Evolutionary conservation across 2,113 vertebrate species (phyloP).

Genomic region (Lepisosteus osseus): DNA sequence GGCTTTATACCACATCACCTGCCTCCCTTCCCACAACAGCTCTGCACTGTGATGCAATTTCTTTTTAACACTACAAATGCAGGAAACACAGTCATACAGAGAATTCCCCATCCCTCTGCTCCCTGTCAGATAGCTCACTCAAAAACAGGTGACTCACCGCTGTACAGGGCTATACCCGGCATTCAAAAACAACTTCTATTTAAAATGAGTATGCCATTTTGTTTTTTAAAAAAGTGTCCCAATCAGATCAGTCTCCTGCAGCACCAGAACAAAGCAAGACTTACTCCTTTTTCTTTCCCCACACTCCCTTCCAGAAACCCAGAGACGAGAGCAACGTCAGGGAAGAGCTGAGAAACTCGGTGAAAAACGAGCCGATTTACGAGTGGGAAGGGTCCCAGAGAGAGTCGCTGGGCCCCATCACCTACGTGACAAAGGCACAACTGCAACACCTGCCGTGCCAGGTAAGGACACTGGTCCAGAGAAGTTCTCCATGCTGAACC

Average conservation of each 20-base stretch:
- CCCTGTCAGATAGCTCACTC: too few species aligned
- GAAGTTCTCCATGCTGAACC: too few species aligned
- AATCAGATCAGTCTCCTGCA: background rate
- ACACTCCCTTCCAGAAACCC: constrained; percentile 31
- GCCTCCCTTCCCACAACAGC: background rate
- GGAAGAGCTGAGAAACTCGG: constrained; percentile 75
- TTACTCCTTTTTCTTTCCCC: too few species aligned
- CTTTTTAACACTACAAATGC: background rate
- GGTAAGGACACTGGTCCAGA: constrained; percentile 54
- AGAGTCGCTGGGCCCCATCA: constrained; percentile 72
- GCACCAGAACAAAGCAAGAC: too few species aligned
- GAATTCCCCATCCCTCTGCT: background rate
- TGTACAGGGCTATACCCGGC: too few species aligned
- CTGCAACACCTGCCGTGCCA: constrained; percentile 90
- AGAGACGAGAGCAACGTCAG: constrained; percentile 33
- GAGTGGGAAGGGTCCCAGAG: constrained; percentile 76
- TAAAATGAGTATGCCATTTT: too few species aligned
- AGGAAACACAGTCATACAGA: background rate
- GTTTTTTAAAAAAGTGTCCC: too few species aligned
- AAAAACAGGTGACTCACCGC: too few species aligned
- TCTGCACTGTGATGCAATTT: background rate
- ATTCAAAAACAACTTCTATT: too few species aligned
- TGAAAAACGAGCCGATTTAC: constrained; percentile 73
- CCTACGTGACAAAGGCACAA: constrained; percentile 80
- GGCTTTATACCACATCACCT: background rate